A percentile compares a stretch with the other conserved stretches of the same genome.
These are phyloP conservation scores for Psilopsiagon aymara DNA, from an alignment of 2,113 vertebrate species.

Conservation along the genomic window DNA sequence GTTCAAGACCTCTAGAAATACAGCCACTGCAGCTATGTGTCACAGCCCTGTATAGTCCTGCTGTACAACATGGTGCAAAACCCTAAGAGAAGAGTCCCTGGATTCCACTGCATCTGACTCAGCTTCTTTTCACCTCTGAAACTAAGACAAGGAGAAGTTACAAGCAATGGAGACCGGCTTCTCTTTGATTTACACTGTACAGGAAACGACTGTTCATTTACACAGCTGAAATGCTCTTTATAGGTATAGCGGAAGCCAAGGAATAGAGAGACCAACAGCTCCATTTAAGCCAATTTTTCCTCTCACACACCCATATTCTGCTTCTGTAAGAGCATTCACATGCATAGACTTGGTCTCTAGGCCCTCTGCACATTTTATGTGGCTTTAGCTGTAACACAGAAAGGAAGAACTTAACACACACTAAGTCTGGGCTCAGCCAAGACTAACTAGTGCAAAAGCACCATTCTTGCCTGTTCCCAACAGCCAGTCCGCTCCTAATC, in stretches of 20 bases:
- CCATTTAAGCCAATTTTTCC: neutral
- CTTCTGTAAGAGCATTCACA: neutral
- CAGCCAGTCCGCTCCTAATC: neutral
- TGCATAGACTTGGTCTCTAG: neutral
- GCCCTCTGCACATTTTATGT: neutral
- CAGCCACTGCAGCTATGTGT: neutral
- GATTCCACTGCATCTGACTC: neutral
- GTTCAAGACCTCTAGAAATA: neutral
- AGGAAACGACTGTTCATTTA: neutral
- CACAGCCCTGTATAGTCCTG: fast-evolving
- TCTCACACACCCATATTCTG: neutral
- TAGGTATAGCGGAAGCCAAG: neutral
- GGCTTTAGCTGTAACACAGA: neutral
- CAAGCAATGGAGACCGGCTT: neutral
- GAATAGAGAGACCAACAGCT: neutral
- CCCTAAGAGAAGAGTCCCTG: fast-evolving
- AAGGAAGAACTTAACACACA: neutral
- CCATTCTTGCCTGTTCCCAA: fast-evolving
- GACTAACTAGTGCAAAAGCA: neutral
- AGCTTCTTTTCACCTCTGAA: neutral
- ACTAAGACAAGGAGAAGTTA: neutral
- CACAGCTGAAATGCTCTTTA: neutral
- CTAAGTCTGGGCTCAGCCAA: neutral
- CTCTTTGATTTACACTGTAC: neutral
- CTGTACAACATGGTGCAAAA: no score